These are phyloP conservation scores for Chamaea fasciata DNA, from an alignment of 2,113 vertebrate genomes.

Conservation along the genomic window DNA sequence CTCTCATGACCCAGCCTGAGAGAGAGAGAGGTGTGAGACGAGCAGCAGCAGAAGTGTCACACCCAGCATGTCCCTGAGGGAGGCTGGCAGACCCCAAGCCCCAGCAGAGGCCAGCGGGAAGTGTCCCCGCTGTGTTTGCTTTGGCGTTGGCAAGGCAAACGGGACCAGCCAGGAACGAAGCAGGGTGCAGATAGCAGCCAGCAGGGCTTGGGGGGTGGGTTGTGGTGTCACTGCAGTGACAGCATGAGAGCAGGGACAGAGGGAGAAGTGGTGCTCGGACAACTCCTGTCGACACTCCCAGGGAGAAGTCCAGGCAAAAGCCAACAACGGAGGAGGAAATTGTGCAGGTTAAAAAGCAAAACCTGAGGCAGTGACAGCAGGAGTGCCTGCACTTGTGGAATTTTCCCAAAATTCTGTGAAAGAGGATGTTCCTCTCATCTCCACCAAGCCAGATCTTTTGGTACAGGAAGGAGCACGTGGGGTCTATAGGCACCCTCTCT, in stretches of 20 bases:
- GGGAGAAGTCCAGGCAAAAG: neutral
- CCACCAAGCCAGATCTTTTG: neutral
- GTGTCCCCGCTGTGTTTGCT: neutral
- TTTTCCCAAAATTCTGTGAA: neutral
- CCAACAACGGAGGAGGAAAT: neutral
- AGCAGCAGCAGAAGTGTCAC: fast-evolving
- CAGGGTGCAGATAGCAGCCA: neutral
- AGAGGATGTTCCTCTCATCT: neutral
- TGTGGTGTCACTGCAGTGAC: neutral
- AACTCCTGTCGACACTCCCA: neutral
- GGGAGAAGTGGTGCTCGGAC: neutral
- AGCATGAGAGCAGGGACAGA: neutral
- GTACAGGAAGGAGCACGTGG: fast-evolving
- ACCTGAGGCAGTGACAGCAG: fast-evolving
- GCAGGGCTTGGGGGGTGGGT: neutral
- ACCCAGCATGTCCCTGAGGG: fast-evolving
- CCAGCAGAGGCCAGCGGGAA: neutral
- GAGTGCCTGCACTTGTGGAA: neutral
- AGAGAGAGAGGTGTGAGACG: neutral
- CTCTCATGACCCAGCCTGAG: fast-evolving
- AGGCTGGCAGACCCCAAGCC: neutral
- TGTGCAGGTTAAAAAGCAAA: neutral
- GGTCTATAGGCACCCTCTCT: fast-evolving
- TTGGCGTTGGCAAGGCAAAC: neutral
- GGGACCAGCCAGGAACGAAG: neutral